phyloP scores from a whole-genome alignment of 2,113 vertebrate species.

The Pangasianodon hypophthalmus region DNA sequence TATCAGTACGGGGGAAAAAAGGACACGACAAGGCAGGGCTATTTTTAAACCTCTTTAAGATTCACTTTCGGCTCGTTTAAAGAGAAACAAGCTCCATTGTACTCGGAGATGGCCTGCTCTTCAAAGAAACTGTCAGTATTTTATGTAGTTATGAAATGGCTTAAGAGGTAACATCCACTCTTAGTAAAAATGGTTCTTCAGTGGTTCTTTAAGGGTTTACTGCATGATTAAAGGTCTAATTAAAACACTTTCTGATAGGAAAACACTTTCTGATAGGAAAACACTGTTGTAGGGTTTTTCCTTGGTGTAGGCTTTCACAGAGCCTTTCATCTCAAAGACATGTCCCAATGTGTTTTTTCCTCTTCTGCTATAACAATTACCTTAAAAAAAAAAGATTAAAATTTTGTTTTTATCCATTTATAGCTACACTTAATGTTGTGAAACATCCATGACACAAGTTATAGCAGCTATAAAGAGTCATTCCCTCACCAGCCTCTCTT shows the following conservation, averaged over 20 bases:
- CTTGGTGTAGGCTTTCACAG: not conserved
- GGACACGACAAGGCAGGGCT: conserved; percentile 42
- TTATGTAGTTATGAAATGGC: not conserved
- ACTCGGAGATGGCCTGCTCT: not conserved
- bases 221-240: not conserved
- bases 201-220: not conserved
- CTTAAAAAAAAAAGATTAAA: no score
- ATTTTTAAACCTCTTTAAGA: conserved; percentile 47
- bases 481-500: not conserved
- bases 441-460: not conserved
- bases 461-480: not conserved
- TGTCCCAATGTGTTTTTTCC: not conserved
- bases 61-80: conserved; percentile 28
- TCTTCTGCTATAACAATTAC: not conserved
- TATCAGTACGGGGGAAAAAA: conserved; percentile 44
- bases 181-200: not conserved
- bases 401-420: not conserved
- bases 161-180: not conserved
- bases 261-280: not conserved
- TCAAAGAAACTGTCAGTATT: not conserved
- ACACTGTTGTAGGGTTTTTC: not conserved
- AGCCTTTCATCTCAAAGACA: not conserved
- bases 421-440: not conserved
- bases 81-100: not conserved
- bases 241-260: not conserved